phyloP scores from a whole-genome alignment of 2,797 vertebrate genomes.

The Danio kyathit region DNA sequence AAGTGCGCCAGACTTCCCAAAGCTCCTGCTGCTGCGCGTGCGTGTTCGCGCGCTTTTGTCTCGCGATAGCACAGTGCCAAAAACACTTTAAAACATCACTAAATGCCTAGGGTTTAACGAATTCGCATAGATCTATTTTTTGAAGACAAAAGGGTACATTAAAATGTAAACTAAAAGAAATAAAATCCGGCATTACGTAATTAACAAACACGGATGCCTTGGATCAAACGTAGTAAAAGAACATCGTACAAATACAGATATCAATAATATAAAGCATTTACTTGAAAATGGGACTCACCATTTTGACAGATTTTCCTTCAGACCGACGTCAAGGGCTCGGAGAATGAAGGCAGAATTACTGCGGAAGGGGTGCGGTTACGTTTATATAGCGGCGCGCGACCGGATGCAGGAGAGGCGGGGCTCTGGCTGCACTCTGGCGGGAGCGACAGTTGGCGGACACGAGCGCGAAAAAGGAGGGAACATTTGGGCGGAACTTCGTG shows the following conservation, averaged over 20 bases:
- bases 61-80: not conserved
- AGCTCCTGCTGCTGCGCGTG: not conserved
- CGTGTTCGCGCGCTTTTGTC: not conserved
- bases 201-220: not conserved
- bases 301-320: constrained; percentile 65
- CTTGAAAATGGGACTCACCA: constrained; percentile 61
- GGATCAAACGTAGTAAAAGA: not conserved
- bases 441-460: constrained; percentile 48
- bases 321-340: constrained; percentile 69
- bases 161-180: too few species aligned
- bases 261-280: not conserved
- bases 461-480: not conserved
- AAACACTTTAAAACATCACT: not conserved
- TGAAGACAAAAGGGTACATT: not conserved
- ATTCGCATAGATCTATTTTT: not conserved
- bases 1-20: constrained; percentile 24
- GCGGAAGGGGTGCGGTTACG: fast-evolving
- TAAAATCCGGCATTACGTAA: not conserved
- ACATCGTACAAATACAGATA: too few species aligned
- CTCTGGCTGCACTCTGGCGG: constrained; percentile 53
- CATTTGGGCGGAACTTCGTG: not conserved
- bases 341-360: constrained; percentile 58
- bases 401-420: constrained; percentile 34
- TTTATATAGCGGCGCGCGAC: constrained; percentile 45
- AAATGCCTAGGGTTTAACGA: not conserved